phyloP scores from a whole-genome alignment of 2,888 invertebrate genomes.

The Trissoscelio sp. region DNA sequence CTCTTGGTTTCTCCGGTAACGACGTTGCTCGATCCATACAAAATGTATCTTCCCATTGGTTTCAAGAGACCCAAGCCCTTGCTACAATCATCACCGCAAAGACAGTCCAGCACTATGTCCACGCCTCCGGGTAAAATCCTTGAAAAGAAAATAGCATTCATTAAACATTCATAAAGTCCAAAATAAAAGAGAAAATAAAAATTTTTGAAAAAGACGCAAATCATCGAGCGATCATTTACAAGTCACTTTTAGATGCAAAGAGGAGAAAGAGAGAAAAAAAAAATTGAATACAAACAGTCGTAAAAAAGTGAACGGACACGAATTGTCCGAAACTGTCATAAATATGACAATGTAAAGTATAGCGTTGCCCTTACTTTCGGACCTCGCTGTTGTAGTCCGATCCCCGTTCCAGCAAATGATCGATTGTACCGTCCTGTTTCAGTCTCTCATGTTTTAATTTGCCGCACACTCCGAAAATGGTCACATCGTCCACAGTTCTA shows the following conservation, averaged over 20 bases:
- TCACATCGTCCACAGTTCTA: conserved; percentile 91
- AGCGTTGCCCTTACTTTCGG: conserved; percentile 87
- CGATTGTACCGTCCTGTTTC: conserved; percentile 88
- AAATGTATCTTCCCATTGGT: conserved; percentile 94
- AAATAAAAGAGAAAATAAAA: background rate
- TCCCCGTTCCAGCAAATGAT: conserved; percentile 91
- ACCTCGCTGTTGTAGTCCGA: conserved; percentile 93
- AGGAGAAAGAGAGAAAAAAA: background rate
- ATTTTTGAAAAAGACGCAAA: background rate
- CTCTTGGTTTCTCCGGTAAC: conserved; percentile 96
- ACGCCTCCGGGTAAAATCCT: conserved; percentile 91
- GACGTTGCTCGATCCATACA: conserved; percentile 94
- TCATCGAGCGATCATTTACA: conserved; percentile 9
- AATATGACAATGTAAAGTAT: conserved; percentile 43
- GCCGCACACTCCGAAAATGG: conserved; percentile 93
- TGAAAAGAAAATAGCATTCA: conserved; percentile 57
- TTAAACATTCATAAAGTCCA: conserved; percentile 5
- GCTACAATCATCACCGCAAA: conserved; percentile 95
- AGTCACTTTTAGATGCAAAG: background rate
- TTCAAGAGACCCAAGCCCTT: conserved; percentile 92
- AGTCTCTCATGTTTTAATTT: conserved; percentile 93
- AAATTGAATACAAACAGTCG: conserved; percentile 16
- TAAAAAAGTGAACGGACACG: conserved; percentile 12
- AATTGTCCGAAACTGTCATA: conserved; percentile 35
- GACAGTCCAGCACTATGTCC: conserved; percentile 93